Evolutionary conservation across 2,797 vertebrate species (phyloP), one percentile per base, ranked within the genome.

Genomic region (Sternotherus odoratus): DNA sequence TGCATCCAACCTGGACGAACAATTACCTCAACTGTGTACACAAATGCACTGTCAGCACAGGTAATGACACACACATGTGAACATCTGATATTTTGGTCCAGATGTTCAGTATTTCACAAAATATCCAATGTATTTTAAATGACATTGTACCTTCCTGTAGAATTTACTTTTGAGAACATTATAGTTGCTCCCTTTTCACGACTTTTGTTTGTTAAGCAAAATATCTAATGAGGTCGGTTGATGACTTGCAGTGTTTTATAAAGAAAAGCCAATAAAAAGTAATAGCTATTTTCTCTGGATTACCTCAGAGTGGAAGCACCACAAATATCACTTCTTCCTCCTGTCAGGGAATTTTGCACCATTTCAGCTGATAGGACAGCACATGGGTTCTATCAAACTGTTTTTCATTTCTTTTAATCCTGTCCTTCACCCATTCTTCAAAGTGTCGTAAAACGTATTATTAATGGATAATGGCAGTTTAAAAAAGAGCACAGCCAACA

Each of bases 131-230:
- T 46, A 36, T 79, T 72, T n/a, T 60, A 69, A 90, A 88, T 86
- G 54, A 26, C 74, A 53, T 8, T 48, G 48, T 13, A 49, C 46
- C 85, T 39, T 63, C 24, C 46, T 17, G 19, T 19, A 91, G 85
- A 57, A 49, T 15, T 77, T 24, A 23, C 83, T 89, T 63, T 43
- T 50, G 51, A 69, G 63, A 93, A 77, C n/a, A 80, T 83, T 72
- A 82, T 72, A 80, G 28, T 60, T n/a, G 54, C 28, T 33, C 36
- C 54, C 50, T 75, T 43, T 46, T 88, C 23, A 48, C 56, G 13
- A 36, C 49, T 75, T 92, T 53, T 53, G 1, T 33, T 69, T 33
- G 10, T 53, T 83, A 51, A 56, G 21, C n/a, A 79, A 63, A 17
- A 3, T 10, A 60, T n/a, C 3, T 33, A 69, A 78, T 83, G 79